Base-by-base conservation (phyloP, 1,140 invertebrate genomes). In the Chelonus insularis region DNA sequence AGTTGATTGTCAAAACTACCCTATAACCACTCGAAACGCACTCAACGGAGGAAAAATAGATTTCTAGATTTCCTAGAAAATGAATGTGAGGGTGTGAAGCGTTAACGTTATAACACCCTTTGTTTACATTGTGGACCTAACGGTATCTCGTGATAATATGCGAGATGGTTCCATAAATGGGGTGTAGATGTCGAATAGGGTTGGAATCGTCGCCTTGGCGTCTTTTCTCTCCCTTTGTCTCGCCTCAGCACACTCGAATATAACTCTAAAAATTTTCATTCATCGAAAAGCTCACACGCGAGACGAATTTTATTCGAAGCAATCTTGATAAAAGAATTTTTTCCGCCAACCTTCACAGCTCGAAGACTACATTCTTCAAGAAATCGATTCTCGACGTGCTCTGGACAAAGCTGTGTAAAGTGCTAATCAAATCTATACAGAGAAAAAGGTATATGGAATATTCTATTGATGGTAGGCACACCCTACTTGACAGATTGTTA, bases 41-140 rank as follows among this genome's bases (percentile, higher is more conserved):
- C 41, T 29, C 25, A 29, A 29, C 25, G 25, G 25, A 29, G 25
- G n/a, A 12, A 39, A 5, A 43, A 43, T 43, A 43, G 41, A 43
- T 43, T 39, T 39, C 11, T 5, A 39, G 37, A 39, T 12, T n/a
- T 29, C 25, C 25, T 16, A 43, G 14, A 43, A 43, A 43, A 14
- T 43, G 0, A 43, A 16, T 5, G 8, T 16, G 16, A 14, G 41
- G 47, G 12, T 41, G 54, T 9, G 9, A 39, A 41, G 6, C 20
- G 34, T 60, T 18, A 32, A 41, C 57, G 52, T 45, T 52, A 58
- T 48, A 21, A 21, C 57, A 21, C 59, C 56, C 48, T 58, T 58
- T 63, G 50, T 63, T 63, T 63, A 52, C 62, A 54, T 39, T 32
- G 18, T 36, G 25, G 39, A 52, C 23, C 25, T 57, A 48, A 45